Conservation (phyloP, 2,113 vertebrate species). For the Pelusios castaneus region DNA sequence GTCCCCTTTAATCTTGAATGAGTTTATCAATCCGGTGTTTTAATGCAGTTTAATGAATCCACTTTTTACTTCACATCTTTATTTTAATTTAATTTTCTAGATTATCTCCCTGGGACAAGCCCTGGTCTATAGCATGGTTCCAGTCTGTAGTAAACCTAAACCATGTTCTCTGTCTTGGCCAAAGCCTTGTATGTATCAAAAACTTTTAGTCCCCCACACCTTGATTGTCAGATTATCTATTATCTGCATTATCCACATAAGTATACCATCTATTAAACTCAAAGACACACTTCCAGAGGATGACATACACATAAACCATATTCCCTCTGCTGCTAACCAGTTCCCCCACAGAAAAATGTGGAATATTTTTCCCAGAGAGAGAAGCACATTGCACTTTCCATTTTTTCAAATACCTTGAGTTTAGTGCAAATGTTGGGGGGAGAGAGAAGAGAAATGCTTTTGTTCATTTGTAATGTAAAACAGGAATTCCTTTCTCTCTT, state of each 20-base stretch:
- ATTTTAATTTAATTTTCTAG: neutral
- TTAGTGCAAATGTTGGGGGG: no score
- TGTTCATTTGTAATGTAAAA: neutral
- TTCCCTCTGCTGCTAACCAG: neutral
- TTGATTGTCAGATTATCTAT: neutral
- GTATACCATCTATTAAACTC: neutral
- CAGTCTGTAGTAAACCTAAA: neutral
- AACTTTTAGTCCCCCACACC: neutral
- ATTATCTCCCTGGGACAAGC: neutral
- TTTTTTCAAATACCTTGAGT: neutral
- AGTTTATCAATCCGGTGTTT: no score
- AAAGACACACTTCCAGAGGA: neutral
- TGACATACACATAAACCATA: neutral
- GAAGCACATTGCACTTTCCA: neutral
- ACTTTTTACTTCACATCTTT: neutral
- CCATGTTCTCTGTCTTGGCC: neutral
- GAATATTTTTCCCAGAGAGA: neutral
- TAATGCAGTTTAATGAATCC: neutral
- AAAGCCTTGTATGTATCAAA: neutral
- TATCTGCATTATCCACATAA: neutral
- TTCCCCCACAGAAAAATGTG: neutral
- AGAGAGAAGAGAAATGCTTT: neutral
- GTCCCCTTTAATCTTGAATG: neutral
- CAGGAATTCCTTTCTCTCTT: neutral
- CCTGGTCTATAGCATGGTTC: neutral